These are phyloP conservation scores for Drosophila kurseongensis DNA, from an alignment of 1,140 invertebrate species.

Conservation along the genomic window DNA sequence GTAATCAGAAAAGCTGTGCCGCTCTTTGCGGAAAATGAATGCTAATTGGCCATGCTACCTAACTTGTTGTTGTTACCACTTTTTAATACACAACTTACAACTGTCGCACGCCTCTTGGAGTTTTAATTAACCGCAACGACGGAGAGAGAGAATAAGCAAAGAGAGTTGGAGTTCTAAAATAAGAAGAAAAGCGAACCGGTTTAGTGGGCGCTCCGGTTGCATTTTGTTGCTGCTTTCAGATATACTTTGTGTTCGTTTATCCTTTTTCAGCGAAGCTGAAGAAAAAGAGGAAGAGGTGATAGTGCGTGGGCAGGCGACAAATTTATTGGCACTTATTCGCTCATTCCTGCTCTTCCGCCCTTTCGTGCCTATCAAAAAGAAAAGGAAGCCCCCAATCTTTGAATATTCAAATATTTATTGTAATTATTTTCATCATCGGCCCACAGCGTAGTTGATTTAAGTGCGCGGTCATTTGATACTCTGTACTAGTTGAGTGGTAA, in stretches of 20 bases:
- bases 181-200: slow-evolving; percentile 36
- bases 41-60: slow-evolving; percentile 59
- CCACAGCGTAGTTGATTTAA: slow-evolving; percentile 39
- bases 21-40: slow-evolving; percentile 40
- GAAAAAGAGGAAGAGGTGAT: slow-evolving; percentile 9
- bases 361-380: slow-evolving; percentile 15
- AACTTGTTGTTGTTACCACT: slow-evolving; percentile 54
- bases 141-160: slow-evolving; percentile 6
- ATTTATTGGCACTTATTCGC: slow-evolving; percentile 55
- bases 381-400: slow-evolving; percentile 32
- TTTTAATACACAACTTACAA: slow-evolving; percentile 56
- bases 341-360: slow-evolving; percentile 1
- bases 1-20: slow-evolving; percentile 60
- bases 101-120: slow-evolving; percentile 45
- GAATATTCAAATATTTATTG: slow-evolving; percentile 56
- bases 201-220: slow-evolving; percentile 42
- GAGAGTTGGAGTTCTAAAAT: slow-evolving; percentile 32
- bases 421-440: slow-evolving; percentile 48
- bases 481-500: not conserved
- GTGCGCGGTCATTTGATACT: slow-evolving; percentile 28
- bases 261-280: slow-evolving; percentile 20
- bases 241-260: slow-evolving; percentile 50
- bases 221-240: slow-evolving; percentile 20
- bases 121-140: slow-evolving; percentile 51
- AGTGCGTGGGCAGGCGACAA: slow-evolving; percentile 56